Evolutionary conservation across 2,797 vertebrate genomes (phyloP), one percentile per base, ranked within the genome.

Genomic region (Argyrosomus regius): DNA sequence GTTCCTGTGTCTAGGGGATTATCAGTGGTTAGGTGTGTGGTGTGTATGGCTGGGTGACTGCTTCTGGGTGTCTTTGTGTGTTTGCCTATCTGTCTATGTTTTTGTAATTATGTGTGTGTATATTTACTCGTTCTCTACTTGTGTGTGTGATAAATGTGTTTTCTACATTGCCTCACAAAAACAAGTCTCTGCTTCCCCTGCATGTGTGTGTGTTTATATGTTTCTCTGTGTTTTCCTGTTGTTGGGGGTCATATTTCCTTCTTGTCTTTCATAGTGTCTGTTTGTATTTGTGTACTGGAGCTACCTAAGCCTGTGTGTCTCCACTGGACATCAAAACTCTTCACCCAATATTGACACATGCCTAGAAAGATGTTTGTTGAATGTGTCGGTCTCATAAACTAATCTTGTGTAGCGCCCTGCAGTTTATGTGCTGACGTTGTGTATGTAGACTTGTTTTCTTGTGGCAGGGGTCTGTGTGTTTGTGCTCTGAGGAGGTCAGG

Each of bases 61-160:
- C 94, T 95, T 95, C 93, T 95, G 94, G 94, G 93, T 94, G 91
- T 93, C 93, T 94, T 88, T 93, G 92, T 92, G 91, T 95, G 93
- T 95, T 95, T 95, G 92, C 91, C 92, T 94, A 92, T 94, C 93
- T 49, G 90, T 95, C 93, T 93, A 84, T 93, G 94, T 94, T 94
- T 94, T 95, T 95, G 93, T 95, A 95, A 95, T 95, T 95, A 93
- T 93, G 89, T 94, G 92, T 95, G 89, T 94, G 93, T 91, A 78
- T 95, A 90, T 95, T 94, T 95, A 93, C 90, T 91, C 84, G 77
- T 80, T 85, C 90, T 87, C 82, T 88, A 90, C 88, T 85, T 85
- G 84, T 91, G 83, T 87, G 88, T 92, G 83, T 88, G 83, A 92
- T 93, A 90, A 90, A 93, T 91, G 85, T 91, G 90, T 88, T 90